Evolutionary conservation across 2,113 vertebrate species (phyloP).

Genomic region (Brienomyrus brachyistius): DNA sequence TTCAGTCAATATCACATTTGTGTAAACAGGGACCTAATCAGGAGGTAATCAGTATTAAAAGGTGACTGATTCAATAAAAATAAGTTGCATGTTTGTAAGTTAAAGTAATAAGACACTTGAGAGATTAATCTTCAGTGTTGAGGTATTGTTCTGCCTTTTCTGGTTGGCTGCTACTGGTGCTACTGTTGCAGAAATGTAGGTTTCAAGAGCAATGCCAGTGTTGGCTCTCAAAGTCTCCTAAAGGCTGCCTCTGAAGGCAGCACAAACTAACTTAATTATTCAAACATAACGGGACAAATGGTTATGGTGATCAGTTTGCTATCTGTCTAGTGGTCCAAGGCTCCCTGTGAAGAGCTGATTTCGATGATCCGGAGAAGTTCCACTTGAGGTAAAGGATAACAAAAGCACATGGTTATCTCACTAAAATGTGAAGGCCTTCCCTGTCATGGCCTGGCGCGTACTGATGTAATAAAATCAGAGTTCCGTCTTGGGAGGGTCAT

Average conservation of each 20-base stretch:
- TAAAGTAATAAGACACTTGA: not conserved
- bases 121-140: not conserved
- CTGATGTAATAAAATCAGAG: not conserved
- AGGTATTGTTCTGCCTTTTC: not conserved
- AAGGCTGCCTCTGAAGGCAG: not conserved
- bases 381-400: not conserved
- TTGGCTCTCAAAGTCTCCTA: not conserved
- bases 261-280: not conserved
- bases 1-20: not conserved
- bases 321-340: not conserved
- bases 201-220: not conserved
- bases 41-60: not conserved
- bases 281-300: not conserved
- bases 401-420: not conserved
- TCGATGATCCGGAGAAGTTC: not conserved
- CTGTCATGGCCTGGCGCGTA: not conserved
- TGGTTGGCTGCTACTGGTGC: not conserved
- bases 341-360: not conserved
- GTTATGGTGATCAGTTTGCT: not conserved
- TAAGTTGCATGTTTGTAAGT: not conserved
- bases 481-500: conserved; percentile 16
- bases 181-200: not conserved
- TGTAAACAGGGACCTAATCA: not conserved
- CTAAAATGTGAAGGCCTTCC: not conserved
- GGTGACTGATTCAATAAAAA: not conserved